A percentile compares a stretch with the other conserved stretches of the same genome.
These are phyloP conservation scores for Spodoptera exigua DNA, from an alignment of 2,888 invertebrate genomes.

Conservation along the genomic window DNA sequence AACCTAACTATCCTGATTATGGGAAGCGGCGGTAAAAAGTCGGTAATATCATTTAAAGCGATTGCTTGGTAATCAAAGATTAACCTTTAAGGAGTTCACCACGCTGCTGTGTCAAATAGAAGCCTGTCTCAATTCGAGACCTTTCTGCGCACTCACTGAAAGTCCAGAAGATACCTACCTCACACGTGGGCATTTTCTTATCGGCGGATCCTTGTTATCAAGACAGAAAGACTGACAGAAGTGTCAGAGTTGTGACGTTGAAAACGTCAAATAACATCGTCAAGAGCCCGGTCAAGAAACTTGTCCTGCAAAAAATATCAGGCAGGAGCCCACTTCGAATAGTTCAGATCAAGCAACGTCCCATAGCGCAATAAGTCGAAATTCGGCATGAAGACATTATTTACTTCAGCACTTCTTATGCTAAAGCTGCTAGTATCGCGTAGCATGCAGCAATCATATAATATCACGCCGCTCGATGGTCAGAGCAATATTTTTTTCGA, in stretches of 20 bases:
- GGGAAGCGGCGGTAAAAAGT: no score
- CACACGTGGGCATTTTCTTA: background rate
- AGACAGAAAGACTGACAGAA: background rate
- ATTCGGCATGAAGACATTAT: constrained; percentile 1
- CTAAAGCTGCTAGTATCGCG: constrained; percentile 3
- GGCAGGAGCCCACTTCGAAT: no score
- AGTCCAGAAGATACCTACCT: constrained; percentile 1
- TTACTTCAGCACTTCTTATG: constrained; percentile 5
- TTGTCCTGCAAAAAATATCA: no score
- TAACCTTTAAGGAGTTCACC: no score
- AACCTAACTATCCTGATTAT: no score
- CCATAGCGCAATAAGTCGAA: background rate
- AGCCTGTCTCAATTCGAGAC: no score
- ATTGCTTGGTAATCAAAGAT: background rate
- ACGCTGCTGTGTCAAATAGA: constrained; percentile 3
- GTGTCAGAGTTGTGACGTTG: background rate
- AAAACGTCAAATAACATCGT: no score
- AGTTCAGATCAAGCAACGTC: no score
- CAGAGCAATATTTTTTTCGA: constrained; percentile 5
- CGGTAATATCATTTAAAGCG: constrained; percentile 1
- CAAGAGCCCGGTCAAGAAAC: no score
- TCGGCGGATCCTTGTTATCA: background rate
- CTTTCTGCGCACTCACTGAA: no score
- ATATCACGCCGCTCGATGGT: constrained; percentile 8
- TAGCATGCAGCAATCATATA: no score